Evolutionary conservation across 1,140 invertebrate genomes (phyloP).

Genomic region (Polypedilum vanderplanki): DNA sequence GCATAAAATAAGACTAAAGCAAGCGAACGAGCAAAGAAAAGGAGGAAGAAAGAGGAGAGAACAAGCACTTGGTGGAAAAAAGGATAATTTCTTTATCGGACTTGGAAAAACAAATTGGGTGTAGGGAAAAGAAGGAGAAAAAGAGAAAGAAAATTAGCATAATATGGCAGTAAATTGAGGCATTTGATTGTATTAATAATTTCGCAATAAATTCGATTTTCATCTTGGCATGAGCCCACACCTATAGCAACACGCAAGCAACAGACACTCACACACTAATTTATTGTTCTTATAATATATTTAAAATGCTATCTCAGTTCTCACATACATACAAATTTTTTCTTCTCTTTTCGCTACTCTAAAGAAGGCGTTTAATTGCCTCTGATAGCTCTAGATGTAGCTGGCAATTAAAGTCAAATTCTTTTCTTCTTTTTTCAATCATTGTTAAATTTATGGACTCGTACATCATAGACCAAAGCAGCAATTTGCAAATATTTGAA

Average conservation of each 20-base stretch:
- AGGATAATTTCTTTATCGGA: slow-evolving; percentile 27
- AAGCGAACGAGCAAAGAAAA: not conserved
- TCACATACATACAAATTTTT: not conserved
- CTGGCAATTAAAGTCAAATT: not conserved
- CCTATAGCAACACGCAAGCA: no score
- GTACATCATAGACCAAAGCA: no score
- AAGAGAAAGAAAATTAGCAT: slow-evolving; percentile 13
- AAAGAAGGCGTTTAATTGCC: slow-evolving; percentile 2
- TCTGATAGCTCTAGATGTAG: not conserved
- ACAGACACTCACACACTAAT: not conserved
- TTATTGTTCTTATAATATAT: slow-evolving; percentile 15
- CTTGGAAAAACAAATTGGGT: not conserved
- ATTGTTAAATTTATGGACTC: not conserved
- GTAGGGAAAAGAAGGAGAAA: not conserved
- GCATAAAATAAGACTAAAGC: slow-evolving; percentile 3
- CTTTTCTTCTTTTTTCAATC: not conserved
- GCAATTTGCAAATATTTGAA: no score
- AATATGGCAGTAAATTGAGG: slow-evolving; percentile 23
- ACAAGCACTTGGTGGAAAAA: not conserved
- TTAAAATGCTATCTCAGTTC: not conserved
- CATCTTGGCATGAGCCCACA: not conserved
- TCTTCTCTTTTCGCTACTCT: not conserved
- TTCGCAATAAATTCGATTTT: slow-evolving; percentile 25
- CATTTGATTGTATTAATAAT: slow-evolving; percentile 24
- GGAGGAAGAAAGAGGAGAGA: no score